These are phyloP conservation scores for Sarcophaga rosellei DNA, from an alignment of 2,888 invertebrate genomes.

Conservation along the genomic window DNA sequence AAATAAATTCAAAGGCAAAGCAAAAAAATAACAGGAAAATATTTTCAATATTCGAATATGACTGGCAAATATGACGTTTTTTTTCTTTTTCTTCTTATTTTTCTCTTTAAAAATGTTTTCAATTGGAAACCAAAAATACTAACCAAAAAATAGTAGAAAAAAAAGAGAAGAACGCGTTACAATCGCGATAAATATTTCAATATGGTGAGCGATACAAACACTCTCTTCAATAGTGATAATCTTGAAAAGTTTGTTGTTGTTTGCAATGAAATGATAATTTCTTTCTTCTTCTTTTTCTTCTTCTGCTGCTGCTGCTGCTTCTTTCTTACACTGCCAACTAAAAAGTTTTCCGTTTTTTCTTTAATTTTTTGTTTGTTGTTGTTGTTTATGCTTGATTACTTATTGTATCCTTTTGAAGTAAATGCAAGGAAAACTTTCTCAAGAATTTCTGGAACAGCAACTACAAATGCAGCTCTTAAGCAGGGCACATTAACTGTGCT, in stretches of 20 bases:
- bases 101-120: too few relatives aligned
- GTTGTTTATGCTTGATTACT: neutral
- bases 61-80: too few relatives aligned
- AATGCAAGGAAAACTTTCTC: neutral
- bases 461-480: neutral
- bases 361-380: neutral
- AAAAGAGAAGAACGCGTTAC: neutral
- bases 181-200: neutral
- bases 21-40: too few relatives aligned
- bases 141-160: too few relatives aligned
- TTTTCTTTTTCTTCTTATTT: too few relatives aligned
- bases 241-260: neutral
- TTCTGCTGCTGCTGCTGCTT: neutral
- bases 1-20: too few relatives aligned
- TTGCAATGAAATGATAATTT: neutral
- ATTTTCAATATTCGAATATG: too few relatives aligned
- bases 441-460: neutral
- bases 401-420: neutral
- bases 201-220: neutral
- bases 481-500: neutral
- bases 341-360: neutral
- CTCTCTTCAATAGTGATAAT: neutral
- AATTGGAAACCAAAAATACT: too few relatives aligned
- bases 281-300: neutral
- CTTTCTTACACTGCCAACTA: neutral